phyloP scores from a whole-genome alignment of 1,140 invertebrate species.

The Zaprionus lachaisei region DNA sequence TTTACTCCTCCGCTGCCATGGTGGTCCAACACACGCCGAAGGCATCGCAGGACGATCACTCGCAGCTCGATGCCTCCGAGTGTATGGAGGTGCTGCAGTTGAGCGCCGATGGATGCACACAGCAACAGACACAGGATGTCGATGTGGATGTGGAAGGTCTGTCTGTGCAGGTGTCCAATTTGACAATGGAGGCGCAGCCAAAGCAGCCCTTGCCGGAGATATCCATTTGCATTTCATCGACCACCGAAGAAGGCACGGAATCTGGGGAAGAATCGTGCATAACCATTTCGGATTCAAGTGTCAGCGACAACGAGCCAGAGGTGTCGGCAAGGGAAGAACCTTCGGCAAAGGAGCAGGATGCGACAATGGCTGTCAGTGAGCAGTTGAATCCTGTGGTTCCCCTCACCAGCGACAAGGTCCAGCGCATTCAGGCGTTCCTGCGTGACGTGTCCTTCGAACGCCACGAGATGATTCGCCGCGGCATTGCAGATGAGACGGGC shows the following conservation, averaged over 20 bases:
- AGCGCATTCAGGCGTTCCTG: conserved; percentile 72
- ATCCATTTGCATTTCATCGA: conserved; percentile 71
- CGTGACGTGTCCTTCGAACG: conserved; percentile 69
- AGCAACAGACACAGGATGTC: conserved; percentile 24
- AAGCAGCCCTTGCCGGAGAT: conserved; percentile 1
- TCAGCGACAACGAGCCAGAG: conserved; percentile 38
- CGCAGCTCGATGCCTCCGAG: conserved; percentile 45
- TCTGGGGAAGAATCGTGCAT: conserved; percentile 56
- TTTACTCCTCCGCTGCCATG: not conserved
- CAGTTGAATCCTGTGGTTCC: conserved; percentile 3
- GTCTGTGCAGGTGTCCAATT: conserved; percentile 52
- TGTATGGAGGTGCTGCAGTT: conserved; percentile 74
- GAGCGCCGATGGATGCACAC: conserved; percentile 56
- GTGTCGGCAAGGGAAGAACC: not conserved
- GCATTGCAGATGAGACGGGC: conserved; percentile 6
- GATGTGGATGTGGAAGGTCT: conserved; percentile 49
- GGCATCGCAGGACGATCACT: not conserved
- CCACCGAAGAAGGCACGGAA: conserved; percentile 51
- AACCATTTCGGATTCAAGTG: conserved; percentile 68
- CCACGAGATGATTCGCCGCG: conserved; percentile 23
- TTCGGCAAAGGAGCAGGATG: conserved; percentile 1
- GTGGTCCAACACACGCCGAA: conserved; percentile 12
- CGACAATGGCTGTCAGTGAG: conserved; percentile 55
- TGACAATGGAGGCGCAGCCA: conserved; percentile 45
- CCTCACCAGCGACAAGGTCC: conserved; percentile 52